Evolutionary conservation across 2,113 vertebrate genomes (phyloP), one percentile per base, ranked within the genome.

Genomic region (Micronycteris hirsuta): DNA sequence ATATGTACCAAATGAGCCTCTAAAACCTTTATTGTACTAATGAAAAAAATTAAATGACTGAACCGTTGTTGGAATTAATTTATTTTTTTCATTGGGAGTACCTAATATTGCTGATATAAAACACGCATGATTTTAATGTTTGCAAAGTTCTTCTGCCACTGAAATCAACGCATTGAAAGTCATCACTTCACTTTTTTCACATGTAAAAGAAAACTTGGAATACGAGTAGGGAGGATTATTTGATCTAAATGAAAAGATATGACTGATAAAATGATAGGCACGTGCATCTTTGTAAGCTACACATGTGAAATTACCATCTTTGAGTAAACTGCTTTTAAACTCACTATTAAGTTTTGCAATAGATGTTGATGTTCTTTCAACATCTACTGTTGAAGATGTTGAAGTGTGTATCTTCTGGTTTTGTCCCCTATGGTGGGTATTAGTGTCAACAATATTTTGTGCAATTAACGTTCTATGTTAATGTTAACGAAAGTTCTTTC

Each of bases 171-270:
- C 52, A 17, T 43, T 84, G 22, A 36, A 49, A 36, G 28, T 15
- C 13, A 45, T 26, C 26, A 43, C 61, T 58, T 89, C 3, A 41
- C 45, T 63, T 89, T 84, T 52, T 31, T 5, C 9, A 70, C n/a
- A n/a, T 20, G 14, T 89, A 84, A 84, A 83, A 89, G 33, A 70
- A 86, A 22, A 54, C 38, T 65, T 58, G 14, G 38, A 87, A 70
- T 43, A 49, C 88, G 61, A 84, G 26, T 52, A 43, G 56, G 26
- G 19, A 76, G 87, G 47, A 31, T 49, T 9, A 16, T 65, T 91
- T 56, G 83, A 38, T 92, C 56, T 67, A 95, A 87, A 74, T 56
- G 33, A 95, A 92, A 92, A 87, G 83, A 65, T n/a, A 41, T 83
- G 76, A 19, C 68, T 82, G 41, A 33, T 74, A 36, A 61, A 86